Percentiles rank a stretch among this genome's conserved stretches.
These are phyloP conservation scores for Amorpha juglandis DNA, from an alignment of 2,888 invertebrate genomes.

Conservation along the genomic window DNA sequence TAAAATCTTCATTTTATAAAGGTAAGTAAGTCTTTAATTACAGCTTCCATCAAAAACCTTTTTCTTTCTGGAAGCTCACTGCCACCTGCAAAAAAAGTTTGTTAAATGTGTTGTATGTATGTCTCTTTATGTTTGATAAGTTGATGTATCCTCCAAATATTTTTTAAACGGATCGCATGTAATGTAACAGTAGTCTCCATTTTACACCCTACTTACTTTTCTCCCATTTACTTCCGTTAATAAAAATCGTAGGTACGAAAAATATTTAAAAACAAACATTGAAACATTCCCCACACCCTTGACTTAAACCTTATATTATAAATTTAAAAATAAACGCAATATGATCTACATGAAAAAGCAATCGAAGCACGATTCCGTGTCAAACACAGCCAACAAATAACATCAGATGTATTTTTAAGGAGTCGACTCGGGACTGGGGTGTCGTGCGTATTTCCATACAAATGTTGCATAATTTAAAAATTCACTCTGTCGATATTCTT, in stretches of 20 bases:
- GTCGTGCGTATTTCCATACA: slow-evolving; percentile 78
- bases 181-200: too few species aligned
- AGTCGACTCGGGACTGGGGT: slow-evolving; percentile 59
- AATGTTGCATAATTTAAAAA: slow-evolving; percentile 82
- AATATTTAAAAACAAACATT: background rate
- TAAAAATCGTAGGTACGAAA: background rate
- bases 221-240: too few species aligned
- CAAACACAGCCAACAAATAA: slow-evolving; percentile 76
- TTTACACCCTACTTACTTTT: too few species aligned
- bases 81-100: too few species aligned
- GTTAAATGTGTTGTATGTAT: too few species aligned
- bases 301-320: slow-evolving; percentile 8
- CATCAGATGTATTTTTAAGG: slow-evolving; percentile 75
- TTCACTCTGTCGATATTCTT: slow-evolving; percentile 58
- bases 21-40: too few species aligned
- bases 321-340: slow-evolving; percentile 24
- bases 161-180: too few species aligned
- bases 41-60: too few species aligned
- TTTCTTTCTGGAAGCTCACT: too few species aligned
- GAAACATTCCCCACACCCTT: slow-evolving; percentile 4
- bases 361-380: slow-evolving; percentile 72
- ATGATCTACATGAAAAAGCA: slow-evolving; percentile 70
- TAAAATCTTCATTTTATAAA: too few species aligned
- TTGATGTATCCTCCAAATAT: too few species aligned
- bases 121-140: too few species aligned